A percentile compares a stretch with the other conserved stretches of the same genome.
phyloP scores from a whole-genome alignment of 2,113 vertebrate species.

The Bubo scandiacus region DNA sequence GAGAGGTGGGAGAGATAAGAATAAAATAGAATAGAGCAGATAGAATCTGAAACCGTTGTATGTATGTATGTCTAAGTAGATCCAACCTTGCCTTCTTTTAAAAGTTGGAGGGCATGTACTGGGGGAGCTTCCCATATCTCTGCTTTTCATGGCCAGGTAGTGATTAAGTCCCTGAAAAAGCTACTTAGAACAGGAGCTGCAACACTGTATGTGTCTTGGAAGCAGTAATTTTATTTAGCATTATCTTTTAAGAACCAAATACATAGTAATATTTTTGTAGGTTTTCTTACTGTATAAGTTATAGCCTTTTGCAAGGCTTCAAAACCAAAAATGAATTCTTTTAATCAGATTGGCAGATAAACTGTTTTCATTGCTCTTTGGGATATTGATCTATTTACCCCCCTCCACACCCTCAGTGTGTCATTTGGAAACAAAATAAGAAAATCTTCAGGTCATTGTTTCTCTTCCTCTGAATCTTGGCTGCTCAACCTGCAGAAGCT shows the following conservation, averaged over 20 bases:
- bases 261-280: not conserved
- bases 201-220: not conserved
- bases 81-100: not conserved
- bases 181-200: not conserved
- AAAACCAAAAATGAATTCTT: not conserved
- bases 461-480: not conserved
- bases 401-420: not conserved
- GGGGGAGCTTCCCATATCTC: not conserved
- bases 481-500: not conserved
- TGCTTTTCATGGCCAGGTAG: not conserved
- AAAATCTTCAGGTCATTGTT: not conserved
- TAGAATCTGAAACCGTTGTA: not conserved
- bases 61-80: not conserved
- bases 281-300: not conserved
- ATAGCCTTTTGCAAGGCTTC: not conserved
- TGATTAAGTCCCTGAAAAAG: not conserved
- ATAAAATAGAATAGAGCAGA: not conserved
- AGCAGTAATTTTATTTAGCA: not conserved
- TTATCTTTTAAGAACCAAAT: not conserved
- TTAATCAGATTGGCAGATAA: not conserved
- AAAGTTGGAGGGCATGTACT: not conserved
- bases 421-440: not conserved
- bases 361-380: not conserved
- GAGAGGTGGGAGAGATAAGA: not conserved
- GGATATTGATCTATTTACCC: not conserved